phyloP scores from a whole-genome alignment of 1,140 invertebrate species.

The Lasaia peninsularis region DNA sequence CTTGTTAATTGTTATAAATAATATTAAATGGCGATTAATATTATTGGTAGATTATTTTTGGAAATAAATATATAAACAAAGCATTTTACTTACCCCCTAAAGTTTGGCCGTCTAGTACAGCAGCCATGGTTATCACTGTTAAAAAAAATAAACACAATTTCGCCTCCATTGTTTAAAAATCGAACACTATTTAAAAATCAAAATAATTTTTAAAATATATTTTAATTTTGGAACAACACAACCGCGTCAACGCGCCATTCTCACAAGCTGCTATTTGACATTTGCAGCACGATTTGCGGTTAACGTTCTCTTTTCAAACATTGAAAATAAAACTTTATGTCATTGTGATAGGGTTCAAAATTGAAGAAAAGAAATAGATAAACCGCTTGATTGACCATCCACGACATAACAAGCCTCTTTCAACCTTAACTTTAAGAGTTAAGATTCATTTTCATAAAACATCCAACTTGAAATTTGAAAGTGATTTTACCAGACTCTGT shows the following conservation, averaged over 20 bases:
- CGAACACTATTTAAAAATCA: conserved; percentile 17
- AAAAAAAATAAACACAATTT: conserved; percentile 38
- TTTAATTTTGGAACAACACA: conserved; percentile 42
- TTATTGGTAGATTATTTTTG: background rate
- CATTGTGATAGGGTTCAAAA: conserved; percentile 1
- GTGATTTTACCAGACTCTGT: conserved; percentile 32
- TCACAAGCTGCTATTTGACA: conserved; percentile 46
- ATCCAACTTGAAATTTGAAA: conserved; percentile 25
- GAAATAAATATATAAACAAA: conserved; percentile 23
- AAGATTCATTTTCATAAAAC: conserved; percentile 18
- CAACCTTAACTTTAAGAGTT: conserved; percentile 13
- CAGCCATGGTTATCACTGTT: conserved; percentile 30
- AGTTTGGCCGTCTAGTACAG: conserved; percentile 47
- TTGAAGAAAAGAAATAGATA: background rate
- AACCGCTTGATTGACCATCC: conserved; percentile 20
- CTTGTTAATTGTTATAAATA: too few relatives aligned
- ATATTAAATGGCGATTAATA: too few relatives aligned
- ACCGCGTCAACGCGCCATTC: conserved; percentile 38
- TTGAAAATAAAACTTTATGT: conserved; percentile 16
- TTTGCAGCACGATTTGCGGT: conserved; percentile 39
- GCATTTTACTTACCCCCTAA: conserved; percentile 59
- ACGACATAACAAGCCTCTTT: background rate
- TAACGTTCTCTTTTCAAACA: conserved; percentile 17
- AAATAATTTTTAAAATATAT: conserved; percentile 24
- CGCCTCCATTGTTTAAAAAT: conserved; percentile 34